Conservation (phyloP, 2,888 invertebrate species). For the Xylota segnis region DNA sequence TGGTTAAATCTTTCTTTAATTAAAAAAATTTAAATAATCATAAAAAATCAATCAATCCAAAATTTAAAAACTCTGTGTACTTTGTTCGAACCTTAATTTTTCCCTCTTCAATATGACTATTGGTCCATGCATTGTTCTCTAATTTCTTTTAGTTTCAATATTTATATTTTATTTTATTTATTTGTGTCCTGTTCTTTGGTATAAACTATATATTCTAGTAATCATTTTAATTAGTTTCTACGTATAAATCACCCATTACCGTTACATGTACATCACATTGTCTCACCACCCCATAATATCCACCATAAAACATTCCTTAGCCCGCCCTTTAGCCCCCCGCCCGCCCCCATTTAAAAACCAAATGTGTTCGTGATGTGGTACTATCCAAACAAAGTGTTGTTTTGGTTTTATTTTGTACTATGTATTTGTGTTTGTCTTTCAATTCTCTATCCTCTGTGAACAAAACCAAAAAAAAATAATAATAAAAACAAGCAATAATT, state of each 20-base stretch:
- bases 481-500: constrained; percentile 19
- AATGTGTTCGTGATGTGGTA: constrained; percentile 79
- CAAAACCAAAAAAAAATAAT: constrained; percentile 20
- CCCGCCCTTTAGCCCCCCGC: constrained; percentile 5
- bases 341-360: constrained; percentile 21
- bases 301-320: constrained; percentile 11
- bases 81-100: background rate
- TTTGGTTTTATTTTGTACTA: constrained; percentile 71
- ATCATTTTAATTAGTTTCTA: constrained; percentile 38
- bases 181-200: constrained; percentile 3
- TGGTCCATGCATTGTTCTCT: background rate
- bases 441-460: constrained; percentile 54
- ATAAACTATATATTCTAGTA: constrained; percentile 4
- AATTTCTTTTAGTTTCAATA: background rate
- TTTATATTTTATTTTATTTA: background rate
- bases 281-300: constrained; percentile 51
- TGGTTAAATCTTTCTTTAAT: background rate
- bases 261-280: constrained; percentile 58
- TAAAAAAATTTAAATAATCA: background rate
- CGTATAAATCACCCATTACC: constrained; percentile 62
- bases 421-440: constrained; percentile 63
- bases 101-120: background rate
- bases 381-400: constrained; percentile 79
- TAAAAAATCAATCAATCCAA: background rate
- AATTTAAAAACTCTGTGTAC: background rate